Evolutionary conservation across 2,888 invertebrate species (phyloP).

Genomic region (Dicroscelio sp.): DNA sequence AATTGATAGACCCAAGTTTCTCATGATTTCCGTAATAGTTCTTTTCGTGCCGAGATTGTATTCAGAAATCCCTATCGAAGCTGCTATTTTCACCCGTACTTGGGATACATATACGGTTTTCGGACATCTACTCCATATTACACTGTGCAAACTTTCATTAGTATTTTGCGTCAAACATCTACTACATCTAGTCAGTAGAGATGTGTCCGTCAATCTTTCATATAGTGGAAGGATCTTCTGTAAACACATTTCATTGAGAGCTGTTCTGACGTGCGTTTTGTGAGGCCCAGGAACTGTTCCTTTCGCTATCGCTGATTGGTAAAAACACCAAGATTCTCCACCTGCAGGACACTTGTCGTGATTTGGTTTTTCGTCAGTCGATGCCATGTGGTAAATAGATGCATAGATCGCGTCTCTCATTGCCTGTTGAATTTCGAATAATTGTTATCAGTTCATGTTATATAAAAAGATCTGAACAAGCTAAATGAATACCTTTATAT

Average conservation of each 20-base stretch:
- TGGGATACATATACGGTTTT: conserved; percentile 37
- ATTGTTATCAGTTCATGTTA: neutral
- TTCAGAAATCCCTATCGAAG: conserved; percentile 53
- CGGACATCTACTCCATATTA: conserved; percentile 57
- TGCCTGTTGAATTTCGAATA: conserved; percentile 19
- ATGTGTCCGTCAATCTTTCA: conserved; percentile 50
- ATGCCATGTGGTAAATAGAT: conserved; percentile 35
- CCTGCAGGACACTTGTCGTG: conserved; percentile 62
- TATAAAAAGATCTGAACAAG: neutral
- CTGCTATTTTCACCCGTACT: conserved; percentile 32
- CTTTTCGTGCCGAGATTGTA: conserved; percentile 63
- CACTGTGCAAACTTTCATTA: conserved; percentile 72
- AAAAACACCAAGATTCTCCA: conserved; percentile 74
- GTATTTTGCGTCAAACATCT: conserved; percentile 67
- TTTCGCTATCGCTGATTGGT: conserved; percentile 65
- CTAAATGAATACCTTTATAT: conserved; percentile 51
- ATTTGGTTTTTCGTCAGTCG: conserved; percentile 69
- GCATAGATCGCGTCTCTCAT: conserved; percentile 76
- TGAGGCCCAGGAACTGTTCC: conserved; percentile 53
- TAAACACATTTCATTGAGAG: conserved; percentile 54
- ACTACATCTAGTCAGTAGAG: conserved; percentile 55
- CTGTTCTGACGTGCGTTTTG: conserved; percentile 37
- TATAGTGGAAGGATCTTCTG: conserved; percentile 62
- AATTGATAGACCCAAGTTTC: conserved; percentile 47
- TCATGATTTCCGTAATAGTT: conserved; percentile 61